Conservation (phyloP, 2,888 invertebrate species). For the Cryptocephalus moraei region DNA sequence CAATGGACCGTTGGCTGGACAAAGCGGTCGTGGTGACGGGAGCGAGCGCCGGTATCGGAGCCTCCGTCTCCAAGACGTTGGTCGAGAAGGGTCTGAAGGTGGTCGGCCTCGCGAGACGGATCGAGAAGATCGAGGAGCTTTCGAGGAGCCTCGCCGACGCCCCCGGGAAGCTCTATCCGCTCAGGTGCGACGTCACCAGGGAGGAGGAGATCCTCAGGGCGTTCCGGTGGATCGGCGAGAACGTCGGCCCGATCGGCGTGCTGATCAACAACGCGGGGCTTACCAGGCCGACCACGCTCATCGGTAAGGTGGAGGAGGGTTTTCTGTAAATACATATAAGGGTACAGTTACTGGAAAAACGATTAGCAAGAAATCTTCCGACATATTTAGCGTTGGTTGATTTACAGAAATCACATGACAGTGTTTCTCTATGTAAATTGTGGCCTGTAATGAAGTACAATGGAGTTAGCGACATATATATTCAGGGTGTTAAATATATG, state of each 20-base stretch:
- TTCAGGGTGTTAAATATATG: too few relatives aligned
- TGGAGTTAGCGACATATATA: too few relatives aligned
- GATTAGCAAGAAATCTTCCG: too few relatives aligned
- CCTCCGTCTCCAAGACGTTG: constrained; percentile 1
- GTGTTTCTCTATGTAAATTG: too few relatives aligned
- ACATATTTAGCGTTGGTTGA: too few relatives aligned
- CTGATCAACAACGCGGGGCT: constrained; percentile 23
- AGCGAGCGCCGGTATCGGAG: constrained; percentile 7
- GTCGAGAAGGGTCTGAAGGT: constrained; percentile 13
- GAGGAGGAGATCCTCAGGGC: constrained; percentile 20
- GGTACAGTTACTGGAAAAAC: too few relatives aligned
- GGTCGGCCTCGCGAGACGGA: constrained; percentile 20
- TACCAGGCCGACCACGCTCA: constrained; percentile 12
- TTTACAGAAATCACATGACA: too few relatives aligned
- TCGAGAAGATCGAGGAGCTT: constrained; percentile 19
- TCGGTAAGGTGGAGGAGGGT: too few relatives aligned
- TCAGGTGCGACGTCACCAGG: constrained; percentile 19
- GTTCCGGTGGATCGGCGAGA: constrained; percentile 19
- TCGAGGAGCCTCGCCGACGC: constrained; percentile 11
- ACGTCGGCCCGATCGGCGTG: constrained; percentile 21
- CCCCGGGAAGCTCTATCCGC: constrained; percentile 16
- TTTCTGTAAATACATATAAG: too few relatives aligned
- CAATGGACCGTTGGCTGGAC: constrained; percentile 5
- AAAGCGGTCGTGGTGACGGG: constrained; percentile 6
- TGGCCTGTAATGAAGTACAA: too few relatives aligned